Conservation (phyloP, 2,888 invertebrate species). For the Uloborus plumipes region DNA sequence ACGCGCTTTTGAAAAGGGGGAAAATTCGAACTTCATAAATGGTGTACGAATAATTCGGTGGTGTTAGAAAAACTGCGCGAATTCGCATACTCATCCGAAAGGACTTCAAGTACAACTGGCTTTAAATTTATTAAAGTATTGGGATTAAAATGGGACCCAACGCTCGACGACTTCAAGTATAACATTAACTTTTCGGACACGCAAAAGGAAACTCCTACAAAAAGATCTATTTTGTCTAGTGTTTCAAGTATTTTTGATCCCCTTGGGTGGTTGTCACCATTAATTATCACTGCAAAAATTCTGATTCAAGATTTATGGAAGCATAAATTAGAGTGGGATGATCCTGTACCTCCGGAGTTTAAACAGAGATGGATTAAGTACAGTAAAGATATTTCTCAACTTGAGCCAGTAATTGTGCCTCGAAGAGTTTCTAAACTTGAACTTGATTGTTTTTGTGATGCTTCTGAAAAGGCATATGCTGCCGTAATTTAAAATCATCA, state of each 20-base stretch:
- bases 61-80: not conserved
- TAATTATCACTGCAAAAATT: constrained; percentile 13
- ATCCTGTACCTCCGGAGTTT: not conserved
- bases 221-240: not conserved
- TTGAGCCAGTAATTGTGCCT: not conserved
- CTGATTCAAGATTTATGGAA: constrained; percentile 17
- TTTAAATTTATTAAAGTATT: constrained; percentile 2
- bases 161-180: not conserved
- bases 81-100: too few species aligned
- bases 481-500: constrained; percentile 7
- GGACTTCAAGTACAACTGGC: not conserved
- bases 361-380: not conserved
- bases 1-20: not conserved
- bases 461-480: constrained; percentile 2
- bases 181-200: not conserved
- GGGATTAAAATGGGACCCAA: constrained; percentile 5
- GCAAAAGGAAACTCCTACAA: not conserved
- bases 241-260: constrained; percentile 14
- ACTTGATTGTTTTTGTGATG: constrained; percentile 15
- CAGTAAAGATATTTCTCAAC: not conserved
- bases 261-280: not conserved
- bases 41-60: constrained; percentile 1
- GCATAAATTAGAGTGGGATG: not conserved
- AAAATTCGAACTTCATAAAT: constrained; percentile 11
- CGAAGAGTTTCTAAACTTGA: constrained; percentile 5